phyloP scores from a whole-genome alignment of 2,113 vertebrate genomes.

The Zeus faber region DNA sequence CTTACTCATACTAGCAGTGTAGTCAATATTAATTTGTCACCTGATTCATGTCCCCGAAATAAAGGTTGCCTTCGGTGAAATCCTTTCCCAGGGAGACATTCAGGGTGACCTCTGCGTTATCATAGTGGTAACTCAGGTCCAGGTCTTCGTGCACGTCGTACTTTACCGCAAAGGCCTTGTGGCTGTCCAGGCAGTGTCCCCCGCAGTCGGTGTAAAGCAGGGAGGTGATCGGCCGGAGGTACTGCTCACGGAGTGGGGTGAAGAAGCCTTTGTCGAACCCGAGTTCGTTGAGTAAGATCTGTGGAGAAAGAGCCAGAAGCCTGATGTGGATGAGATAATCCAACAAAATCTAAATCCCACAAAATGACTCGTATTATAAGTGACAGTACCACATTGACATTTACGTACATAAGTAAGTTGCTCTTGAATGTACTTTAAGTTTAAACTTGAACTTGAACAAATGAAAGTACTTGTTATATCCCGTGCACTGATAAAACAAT shows the following conservation, averaged over 20 bases:
- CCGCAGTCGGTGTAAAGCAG: slow-evolving; percentile 87
- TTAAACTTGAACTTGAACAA: too few species aligned
- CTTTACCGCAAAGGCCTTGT: slow-evolving; percentile 92
- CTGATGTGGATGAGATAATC: background rate
- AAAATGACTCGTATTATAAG: too few species aligned
- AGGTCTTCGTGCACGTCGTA: slow-evolving; percentile 82
- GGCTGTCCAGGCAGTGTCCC: slow-evolving; percentile 84
- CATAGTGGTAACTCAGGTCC: slow-evolving; percentile 89
- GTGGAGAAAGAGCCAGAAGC: background rate
- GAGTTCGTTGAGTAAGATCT: slow-evolving; percentile 85
- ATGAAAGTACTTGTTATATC: too few species aligned
- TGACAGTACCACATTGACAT: too few species aligned
- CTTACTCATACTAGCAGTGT: background rate
- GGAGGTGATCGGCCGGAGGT: slow-evolving; percentile 77
- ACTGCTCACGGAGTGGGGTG: slow-evolving; percentile 84
- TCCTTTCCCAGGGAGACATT: slow-evolving; percentile 89
- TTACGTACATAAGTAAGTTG: too few species aligned
- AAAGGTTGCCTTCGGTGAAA: slow-evolving; percentile 89
- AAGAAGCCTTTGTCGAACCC: slow-evolving; percentile 86
- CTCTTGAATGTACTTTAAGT: too few species aligned
- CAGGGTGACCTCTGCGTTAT: slow-evolving; percentile 93
- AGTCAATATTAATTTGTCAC: slow-evolving; percentile 56
- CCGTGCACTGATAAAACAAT: too few species aligned
- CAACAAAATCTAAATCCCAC: too few species aligned
- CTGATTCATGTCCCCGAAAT: slow-evolving; percentile 89